phyloP scores from a whole-genome alignment of 2,888 invertebrate species.

The Netelia virgata region DNA sequence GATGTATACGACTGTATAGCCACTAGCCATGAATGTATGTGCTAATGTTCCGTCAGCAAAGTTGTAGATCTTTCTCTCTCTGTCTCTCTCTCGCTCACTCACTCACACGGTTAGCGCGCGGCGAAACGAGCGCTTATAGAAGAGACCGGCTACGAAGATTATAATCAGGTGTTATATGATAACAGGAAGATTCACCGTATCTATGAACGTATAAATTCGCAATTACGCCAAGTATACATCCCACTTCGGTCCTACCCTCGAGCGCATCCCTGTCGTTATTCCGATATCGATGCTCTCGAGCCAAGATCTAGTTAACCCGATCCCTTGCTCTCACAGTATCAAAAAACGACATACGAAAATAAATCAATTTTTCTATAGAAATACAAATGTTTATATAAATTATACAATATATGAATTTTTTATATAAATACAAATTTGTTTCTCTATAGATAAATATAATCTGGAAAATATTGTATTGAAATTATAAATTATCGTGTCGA shows the following conservation, averaged over 20 bases:
- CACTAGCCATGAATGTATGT: slow-evolving; percentile 58
- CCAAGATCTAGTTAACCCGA: too few relatives aligned
- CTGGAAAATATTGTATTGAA: too few relatives aligned
- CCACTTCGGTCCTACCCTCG: neutral
- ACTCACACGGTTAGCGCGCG: slow-evolving; percentile 1
- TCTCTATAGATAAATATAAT: too few relatives aligned
- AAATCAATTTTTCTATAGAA: too few relatives aligned
- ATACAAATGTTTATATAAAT: too few relatives aligned
- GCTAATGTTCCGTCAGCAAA: slow-evolving; percentile 63
- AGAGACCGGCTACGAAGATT: slow-evolving; percentile 49
- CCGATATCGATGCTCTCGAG: neutral
- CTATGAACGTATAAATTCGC: slow-evolving; percentile 45
- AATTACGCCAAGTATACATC: slow-evolving; percentile 26
- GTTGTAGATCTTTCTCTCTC: slow-evolving; percentile 58
- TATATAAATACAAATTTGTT: too few relatives aligned
- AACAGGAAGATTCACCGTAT: slow-evolving; percentile 55
- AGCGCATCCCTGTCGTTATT: neutral
- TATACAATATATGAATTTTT: too few relatives aligned
- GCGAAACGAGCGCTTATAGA: slow-evolving; percentile 32
- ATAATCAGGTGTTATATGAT: slow-evolving; percentile 63
- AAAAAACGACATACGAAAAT: too few relatives aligned
- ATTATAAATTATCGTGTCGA: neutral
- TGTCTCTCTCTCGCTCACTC: slow-evolving; percentile 15
- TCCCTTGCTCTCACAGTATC: too few relatives aligned
- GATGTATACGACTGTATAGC: slow-evolving; percentile 45